Evolutionary conservation across 2,113 vertebrate genomes (phyloP).

Genomic region (Phaetusa simplex): DNA sequence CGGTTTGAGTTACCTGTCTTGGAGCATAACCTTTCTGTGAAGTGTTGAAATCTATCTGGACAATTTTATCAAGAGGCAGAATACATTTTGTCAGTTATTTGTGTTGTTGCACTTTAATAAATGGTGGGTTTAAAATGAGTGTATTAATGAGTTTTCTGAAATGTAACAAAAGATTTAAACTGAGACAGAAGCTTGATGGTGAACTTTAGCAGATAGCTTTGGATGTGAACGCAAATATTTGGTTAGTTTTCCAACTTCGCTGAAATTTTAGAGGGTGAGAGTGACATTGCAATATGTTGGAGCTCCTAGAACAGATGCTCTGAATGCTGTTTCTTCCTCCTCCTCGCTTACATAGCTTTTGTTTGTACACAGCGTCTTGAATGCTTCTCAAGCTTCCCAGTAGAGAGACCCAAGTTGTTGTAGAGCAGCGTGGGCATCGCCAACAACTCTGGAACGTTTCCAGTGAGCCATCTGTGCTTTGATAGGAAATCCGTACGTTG

Average conservation of each 20-base stretch:
- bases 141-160: neutral
- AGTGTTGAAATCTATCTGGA: neutral
- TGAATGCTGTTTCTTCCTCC: neutral
- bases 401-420: neutral
- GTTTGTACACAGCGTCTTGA: neutral
- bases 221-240: neutral
- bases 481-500: neutral
- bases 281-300: neutral
- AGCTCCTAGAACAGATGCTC: slow-evolving; percentile 12
- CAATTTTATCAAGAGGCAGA: neutral
- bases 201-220: neutral
- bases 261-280: neutral
- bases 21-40: neutral
- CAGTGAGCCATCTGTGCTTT: slow-evolving; percentile 47
- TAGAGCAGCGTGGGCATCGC: neutral
- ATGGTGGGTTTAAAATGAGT: neutral
- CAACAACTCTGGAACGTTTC: slow-evolving; percentile 1
- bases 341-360: neutral
- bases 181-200: neutral
- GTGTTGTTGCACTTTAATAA: neutral
- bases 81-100: neutral
- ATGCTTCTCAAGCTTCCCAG: neutral
- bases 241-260: neutral
- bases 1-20: neutral
- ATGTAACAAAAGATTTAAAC: neutral